Percentiles rank a stretch among this genome's conserved stretches.
These are phyloP conservation scores for Bradypus variegatus DNA, from an alignment of 2,797 vertebrate species.

Conservation along the genomic window DNA sequence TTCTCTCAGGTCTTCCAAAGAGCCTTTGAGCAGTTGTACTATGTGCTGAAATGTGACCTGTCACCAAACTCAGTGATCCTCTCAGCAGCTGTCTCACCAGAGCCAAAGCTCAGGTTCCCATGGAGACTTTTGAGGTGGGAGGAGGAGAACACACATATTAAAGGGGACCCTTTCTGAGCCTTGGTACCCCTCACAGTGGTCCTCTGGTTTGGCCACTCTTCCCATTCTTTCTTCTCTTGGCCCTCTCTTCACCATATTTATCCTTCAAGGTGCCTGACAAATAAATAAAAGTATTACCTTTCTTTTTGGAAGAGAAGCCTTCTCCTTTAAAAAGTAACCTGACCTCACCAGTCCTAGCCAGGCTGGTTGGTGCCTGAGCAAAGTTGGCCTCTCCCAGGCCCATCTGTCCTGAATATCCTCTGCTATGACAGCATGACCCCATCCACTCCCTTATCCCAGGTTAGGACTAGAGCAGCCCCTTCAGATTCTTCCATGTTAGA, in stretches of 20 bases:
- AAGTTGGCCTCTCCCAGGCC: neutral
- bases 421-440: neutral
- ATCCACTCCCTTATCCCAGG: neutral
- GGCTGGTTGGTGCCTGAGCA: neutral
- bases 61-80: neutral
- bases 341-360: conserved; percentile 25
- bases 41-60: conserved; percentile 41
- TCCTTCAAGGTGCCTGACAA: neutral
- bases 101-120: neutral
- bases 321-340: conserved; percentile 54
- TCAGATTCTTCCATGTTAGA: neutral
- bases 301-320: conserved; percentile 18
- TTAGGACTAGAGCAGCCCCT: neutral
- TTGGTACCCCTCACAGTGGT: neutral
- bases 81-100: conserved; percentile 26
- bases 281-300: conserved; percentile 22
- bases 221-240: neutral
- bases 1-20: neutral
- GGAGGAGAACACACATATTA: neutral
- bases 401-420: neutral
- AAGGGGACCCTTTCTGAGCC: neutral
- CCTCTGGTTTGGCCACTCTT: neutral
- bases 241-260: neutral
- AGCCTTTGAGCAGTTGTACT: neutral
- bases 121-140: neutral